phyloP scores from a whole-genome alignment of 2,113 vertebrate species.

The Stegostoma tigrinum region DNA sequence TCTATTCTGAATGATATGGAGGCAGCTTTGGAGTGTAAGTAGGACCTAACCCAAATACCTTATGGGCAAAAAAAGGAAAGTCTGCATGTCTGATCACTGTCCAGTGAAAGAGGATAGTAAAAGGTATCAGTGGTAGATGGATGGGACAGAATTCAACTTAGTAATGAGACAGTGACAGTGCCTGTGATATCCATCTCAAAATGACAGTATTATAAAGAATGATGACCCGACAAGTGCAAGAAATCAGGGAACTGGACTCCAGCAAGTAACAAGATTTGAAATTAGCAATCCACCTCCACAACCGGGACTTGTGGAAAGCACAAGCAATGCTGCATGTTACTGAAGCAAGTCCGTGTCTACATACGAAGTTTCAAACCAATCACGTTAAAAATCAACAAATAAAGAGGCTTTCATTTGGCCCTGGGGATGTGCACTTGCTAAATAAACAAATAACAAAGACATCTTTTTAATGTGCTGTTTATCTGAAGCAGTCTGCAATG shows the following conservation, averaged over 20 bases:
- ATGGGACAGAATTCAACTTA: neutral
- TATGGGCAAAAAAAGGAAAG: neutral
- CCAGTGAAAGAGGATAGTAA: neutral
- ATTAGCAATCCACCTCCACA: neutral
- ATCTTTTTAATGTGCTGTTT: neutral
- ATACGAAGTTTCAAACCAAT: too few relatives aligned
- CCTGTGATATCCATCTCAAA: neutral
- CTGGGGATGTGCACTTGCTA: too few relatives aligned
- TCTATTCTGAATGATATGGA: neutral
- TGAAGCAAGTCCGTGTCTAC: too few relatives aligned
- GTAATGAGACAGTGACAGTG: neutral
- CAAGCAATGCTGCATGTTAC: too few relatives aligned
- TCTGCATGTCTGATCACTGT: neutral
- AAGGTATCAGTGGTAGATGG: neutral
- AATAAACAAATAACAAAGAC: too few relatives aligned
- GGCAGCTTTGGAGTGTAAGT: neutral
- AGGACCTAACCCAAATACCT: neutral
- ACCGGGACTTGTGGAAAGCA: too few relatives aligned
- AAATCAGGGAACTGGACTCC: neutral
- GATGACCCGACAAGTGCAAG: neutral
- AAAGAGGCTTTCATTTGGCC: too few relatives aligned
- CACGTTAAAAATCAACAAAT: too few relatives aligned
- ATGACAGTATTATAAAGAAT: neutral
- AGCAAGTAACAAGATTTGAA: neutral
- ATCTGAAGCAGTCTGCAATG: neutral